Percentiles rank a stretch among this genome's conserved stretches.
Conservation (phyloP, 2,888 invertebrate genomes). For the Acrobeloides nanus region DNA sequence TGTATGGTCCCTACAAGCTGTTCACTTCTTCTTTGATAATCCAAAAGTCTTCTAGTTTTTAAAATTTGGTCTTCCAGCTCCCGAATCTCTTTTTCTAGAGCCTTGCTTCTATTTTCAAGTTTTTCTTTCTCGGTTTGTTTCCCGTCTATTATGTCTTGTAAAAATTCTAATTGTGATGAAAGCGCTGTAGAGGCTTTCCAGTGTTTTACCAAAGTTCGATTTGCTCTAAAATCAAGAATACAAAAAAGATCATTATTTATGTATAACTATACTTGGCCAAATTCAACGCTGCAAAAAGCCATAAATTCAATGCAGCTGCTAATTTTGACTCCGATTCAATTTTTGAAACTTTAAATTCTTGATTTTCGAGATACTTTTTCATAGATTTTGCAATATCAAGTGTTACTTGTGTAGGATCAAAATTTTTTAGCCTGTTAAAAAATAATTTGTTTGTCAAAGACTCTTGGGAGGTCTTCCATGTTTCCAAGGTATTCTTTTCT, state of each 20-base stretch:
- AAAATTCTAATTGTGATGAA: too few relatives aligned
- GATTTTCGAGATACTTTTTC: conserved; percentile 26
- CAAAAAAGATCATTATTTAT: neutral
- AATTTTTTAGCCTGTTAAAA: conserved; percentile 7
- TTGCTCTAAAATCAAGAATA: conserved; percentile 18
- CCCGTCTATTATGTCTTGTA: too few relatives aligned
- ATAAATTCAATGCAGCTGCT: conserved; percentile 23
- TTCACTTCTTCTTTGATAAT: too few relatives aligned
- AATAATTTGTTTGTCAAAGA: conserved; percentile 21
- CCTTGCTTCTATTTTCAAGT: too few relatives aligned
- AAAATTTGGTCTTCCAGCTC: too few relatives aligned
- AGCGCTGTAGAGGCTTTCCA: too few relatives aligned
- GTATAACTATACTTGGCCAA: conserved; percentile 19
- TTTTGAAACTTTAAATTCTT: conserved; percentile 28
- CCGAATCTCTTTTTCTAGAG: too few relatives aligned
- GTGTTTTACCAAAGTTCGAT: conserved; percentile 17
- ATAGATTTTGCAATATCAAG: conserved; percentile 23
- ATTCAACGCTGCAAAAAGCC: conserved; percentile 14
- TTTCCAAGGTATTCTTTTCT: conserved; percentile 32
- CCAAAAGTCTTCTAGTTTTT: too few relatives aligned
- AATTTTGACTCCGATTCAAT: conserved; percentile 24
- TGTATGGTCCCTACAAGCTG: too few relatives aligned
- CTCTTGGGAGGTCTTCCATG: conserved; percentile 28
- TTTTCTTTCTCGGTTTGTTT: too few relatives aligned
- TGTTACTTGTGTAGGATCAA: conserved; percentile 16